Conservation (phyloP, 2,888 invertebrate species). For the Heterodera filipjevi region DNA sequence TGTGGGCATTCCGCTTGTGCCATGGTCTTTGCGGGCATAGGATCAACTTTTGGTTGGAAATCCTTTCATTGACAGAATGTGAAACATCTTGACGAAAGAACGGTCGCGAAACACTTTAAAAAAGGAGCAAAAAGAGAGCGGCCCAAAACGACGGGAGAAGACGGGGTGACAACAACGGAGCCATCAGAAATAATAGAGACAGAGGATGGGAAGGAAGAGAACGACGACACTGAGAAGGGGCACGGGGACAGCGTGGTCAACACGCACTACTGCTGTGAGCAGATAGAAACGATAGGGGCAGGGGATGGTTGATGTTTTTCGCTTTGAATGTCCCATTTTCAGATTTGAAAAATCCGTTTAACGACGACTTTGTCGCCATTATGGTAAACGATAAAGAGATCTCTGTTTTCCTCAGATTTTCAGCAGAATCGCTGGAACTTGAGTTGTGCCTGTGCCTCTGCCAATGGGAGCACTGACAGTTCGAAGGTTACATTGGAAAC, state of each 20-base stretch:
- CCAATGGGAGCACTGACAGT: slow-evolving; percentile 7
- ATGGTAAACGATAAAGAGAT: not conserved
- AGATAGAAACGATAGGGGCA: no score
- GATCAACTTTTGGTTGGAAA: no score
- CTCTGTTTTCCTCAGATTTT: not conserved
- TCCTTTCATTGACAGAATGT: no score
- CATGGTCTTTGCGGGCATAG: no score
- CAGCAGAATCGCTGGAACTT: slow-evolving; percentile 34
- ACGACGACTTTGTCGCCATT: slow-evolving; percentile 31
- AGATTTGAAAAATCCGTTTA: slow-evolving; percentile 30
- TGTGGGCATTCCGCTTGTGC: slow-evolving; percentile 30
- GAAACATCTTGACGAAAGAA: not conserved
- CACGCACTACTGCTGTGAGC: slow-evolving; percentile 25
- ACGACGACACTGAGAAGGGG: not conserved
- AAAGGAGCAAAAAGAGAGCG: not conserved
- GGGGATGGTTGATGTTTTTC: not conserved
- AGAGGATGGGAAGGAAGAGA: not conserved
- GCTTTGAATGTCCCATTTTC: not conserved
- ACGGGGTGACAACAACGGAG: not conserved
- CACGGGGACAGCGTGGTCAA: not conserved
- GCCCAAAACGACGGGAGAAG: not conserved
- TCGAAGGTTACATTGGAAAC: not conserved
- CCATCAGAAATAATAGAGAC: not conserved
- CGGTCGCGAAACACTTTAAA: not conserved
- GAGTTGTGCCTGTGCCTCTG: slow-evolving; percentile 33